phyloP scores from a whole-genome alignment of 2,888 invertebrate species.

The Plemyria rubiginata region DNA sequence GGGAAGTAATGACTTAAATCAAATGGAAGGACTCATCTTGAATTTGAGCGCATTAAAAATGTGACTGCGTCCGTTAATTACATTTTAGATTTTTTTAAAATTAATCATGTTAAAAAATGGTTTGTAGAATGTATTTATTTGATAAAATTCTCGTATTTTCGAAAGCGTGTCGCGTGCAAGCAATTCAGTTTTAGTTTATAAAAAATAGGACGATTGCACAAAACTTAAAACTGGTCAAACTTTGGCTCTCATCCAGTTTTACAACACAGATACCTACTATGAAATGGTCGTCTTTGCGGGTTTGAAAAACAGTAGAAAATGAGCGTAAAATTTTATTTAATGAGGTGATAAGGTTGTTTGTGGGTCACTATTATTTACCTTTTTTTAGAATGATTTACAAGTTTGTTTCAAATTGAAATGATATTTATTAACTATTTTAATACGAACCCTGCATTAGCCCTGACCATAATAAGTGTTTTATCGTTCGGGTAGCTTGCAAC shows the following conservation, averaged over 20 bases:
- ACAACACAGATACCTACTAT: conserved; percentile 72
- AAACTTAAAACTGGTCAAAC: conserved; percentile 74
- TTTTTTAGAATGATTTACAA: conserved; percentile 12
- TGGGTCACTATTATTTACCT: conserved; percentile 32
- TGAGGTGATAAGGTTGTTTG: conserved; percentile 37
- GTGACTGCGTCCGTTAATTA: conserved; percentile 46
- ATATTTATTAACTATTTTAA: background rate
- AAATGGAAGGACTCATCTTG: conserved; percentile 49
- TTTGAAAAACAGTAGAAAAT: conserved; percentile 52
- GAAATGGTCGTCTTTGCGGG: conserved; percentile 68
- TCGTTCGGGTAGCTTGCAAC: too few species aligned
- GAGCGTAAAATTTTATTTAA: conserved; percentile 40
- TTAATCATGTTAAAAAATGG: background rate
- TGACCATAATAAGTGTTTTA: background rate
- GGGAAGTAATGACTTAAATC: conserved; percentile 67
- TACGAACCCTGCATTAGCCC: background rate
- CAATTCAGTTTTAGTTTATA: conserved; percentile 71
- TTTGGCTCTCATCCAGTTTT: conserved; percentile 76
- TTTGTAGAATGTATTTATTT: conserved; percentile 14
- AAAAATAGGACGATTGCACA: conserved; percentile 84
- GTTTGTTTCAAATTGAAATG: conserved; percentile 2
- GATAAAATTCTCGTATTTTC: conserved; percentile 40
- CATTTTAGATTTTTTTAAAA: conserved; percentile 9
- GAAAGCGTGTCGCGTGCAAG: conserved; percentile 73
- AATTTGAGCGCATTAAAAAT: too few species aligned